These are phyloP conservation scores for Hypotaenidia philippensis DNA, from an alignment of 2,797 vertebrate species.

Conservation along the genomic window DNA sequence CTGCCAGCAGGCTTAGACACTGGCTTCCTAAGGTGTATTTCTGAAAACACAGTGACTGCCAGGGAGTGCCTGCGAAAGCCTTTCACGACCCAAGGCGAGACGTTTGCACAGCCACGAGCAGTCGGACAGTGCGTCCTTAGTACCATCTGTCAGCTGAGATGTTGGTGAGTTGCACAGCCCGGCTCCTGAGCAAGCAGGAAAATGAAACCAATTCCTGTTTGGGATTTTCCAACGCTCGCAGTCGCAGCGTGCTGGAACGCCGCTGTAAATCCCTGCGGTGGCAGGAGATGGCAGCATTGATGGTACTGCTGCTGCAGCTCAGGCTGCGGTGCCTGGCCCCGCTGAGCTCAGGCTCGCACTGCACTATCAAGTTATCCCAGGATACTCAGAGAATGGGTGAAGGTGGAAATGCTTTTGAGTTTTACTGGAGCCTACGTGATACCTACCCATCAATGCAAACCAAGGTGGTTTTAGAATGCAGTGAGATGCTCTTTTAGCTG, in stretches of 20 bases:
- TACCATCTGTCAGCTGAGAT: slow-evolving; percentile 1
- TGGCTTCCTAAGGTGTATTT: background rate
- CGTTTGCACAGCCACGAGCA: background rate
- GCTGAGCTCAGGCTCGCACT: background rate
- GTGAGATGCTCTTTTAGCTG: background rate
- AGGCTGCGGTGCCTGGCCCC: too few relatives aligned
- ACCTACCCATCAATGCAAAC: background rate
- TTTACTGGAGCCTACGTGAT: fast-evolving
- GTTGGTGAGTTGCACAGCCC: background rate
- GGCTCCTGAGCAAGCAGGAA: background rate
- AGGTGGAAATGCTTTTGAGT: background rate
- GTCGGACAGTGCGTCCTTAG: background rate
- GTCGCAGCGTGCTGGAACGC: fast-evolving
- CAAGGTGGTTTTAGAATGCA: background rate
- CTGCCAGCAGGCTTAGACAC: background rate
- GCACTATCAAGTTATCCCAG: background rate
- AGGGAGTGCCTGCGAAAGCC: background rate
- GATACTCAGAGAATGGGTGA: background rate
- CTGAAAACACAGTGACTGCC: background rate
- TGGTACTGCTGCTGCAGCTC: background rate
- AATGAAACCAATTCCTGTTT: too few relatives aligned
- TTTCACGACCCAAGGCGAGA: background rate
- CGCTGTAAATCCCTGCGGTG: background rate
- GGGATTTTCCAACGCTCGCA: fast-evolving
- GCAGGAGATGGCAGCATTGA: slow-evolving; percentile 58